Base-by-base conservation (phyloP, 2,888 invertebrate species). In the Heterodera filipjevi region DNA sequence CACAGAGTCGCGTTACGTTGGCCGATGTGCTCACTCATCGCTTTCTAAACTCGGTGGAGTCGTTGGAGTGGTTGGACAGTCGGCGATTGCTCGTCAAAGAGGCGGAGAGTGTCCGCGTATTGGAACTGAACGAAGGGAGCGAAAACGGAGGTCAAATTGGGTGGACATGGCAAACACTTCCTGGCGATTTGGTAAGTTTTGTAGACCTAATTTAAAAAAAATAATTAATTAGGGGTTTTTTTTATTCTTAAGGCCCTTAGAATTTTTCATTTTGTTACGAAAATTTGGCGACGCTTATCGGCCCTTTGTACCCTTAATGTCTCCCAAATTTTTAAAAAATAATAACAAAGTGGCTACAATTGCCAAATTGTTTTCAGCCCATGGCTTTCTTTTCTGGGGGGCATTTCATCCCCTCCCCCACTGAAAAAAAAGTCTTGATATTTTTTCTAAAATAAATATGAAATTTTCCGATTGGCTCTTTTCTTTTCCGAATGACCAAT, bases 31-130 rank as follows among this genome's bases (percentile, higher is more conserved):
- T 83, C 44, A 66, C 77, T 6, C 71, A 80, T 30, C 64, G 53
- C 32, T 79, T 83, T 49, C 77, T 83, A 49, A 59, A 66, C 12
- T 83, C 77, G 19, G 84, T 83, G 59, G 83, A 83, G 64, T 75
- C 84, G 33, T 77, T 83, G 76, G 83, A 83, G 32, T 83, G 84
- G 82, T 64, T 85, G 64, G 82, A 85, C 74, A 76, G 32, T 27
- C 66, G 64, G 22, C 35, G 78, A 32, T 73, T 83, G 22, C 30
- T 80, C 19, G 78, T 83, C 59, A 78, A 80, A 39, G 71, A 77
- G 32, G 75, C 76, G n/a, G 83, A 85, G n/a, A 64, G 53, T 32
- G 71, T 84, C 49, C 74, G 79, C 71, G 53, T 84, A 16, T 39
- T 83, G 30, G 82, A 85, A 70, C 59, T 83, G 27, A 68, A 70